Base-by-base conservation (phyloP, 2,113 vertebrate genomes). In the Falcunculus frontatus region DNA sequence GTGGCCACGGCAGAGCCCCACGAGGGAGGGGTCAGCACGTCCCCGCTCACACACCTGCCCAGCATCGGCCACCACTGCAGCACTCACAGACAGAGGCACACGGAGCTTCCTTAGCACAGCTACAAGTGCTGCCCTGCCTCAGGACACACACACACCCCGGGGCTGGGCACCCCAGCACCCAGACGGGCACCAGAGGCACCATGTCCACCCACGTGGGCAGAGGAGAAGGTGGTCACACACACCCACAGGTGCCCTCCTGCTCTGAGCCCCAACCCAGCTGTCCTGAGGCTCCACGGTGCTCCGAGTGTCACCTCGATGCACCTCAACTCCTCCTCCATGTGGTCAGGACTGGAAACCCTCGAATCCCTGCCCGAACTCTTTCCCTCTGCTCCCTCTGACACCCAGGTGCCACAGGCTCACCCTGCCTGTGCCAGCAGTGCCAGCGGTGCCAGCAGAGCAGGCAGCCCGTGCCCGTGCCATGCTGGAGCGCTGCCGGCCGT, bases 81-180 rank as follows among this genome's bases (percentile, higher is more conserved):
- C 3, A 8, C 39, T 13, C 4, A 2, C 17, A 25, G 20, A 10
- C 23, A 13, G 16, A 16, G 41, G 5, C 39, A 18, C 11, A 3
- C 7, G 62, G 23, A 42, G 17, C 49, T 11, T 5, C 1, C 2
- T 18, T 8, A 13, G 11, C 6, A 23, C 26, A 16, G 63, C 7
- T 1, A 2, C 0, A 7, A 55, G 76, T 3, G 2, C 1, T 26
- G 22, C 20, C 4, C 0, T 6, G 3, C 46, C 57, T 22, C 32
- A 20, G 68, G 39, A 21, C 17, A 22, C 18, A 22, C 69, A 13
- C 11, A 20, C 23, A 7, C 6, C 16, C 6, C 2, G 0, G 32
- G n/a, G 19, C 32, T n/a, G 53, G 21, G 26, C 8, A 1, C 1
- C 3, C 27, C 52, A 55, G 41, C 52, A 55, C 10, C 25, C 59